phyloP scores from a whole-genome alignment of 2,888 invertebrate species.

The Augiades crinisus region DNA sequence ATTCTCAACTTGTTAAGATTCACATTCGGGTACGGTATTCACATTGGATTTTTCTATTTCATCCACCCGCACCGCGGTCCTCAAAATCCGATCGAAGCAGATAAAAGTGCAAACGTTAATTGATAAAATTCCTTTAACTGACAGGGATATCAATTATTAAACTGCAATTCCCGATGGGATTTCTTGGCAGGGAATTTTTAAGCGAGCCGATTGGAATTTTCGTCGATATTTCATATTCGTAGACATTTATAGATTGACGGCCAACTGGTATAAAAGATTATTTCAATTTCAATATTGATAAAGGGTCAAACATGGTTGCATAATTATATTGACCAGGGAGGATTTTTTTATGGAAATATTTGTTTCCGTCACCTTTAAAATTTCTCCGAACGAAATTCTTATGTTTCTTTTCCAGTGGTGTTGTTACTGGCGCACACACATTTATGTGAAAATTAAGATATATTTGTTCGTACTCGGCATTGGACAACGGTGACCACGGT shows the following conservation, averaged over 20 bases:
- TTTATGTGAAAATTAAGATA: no score
- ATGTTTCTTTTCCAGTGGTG: no score
- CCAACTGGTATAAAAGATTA: no score
- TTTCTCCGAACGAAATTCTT: no score
- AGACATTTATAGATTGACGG: not conserved
- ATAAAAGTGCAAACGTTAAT: constrained; percentile 31
- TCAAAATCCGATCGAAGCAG: constrained; percentile 30
- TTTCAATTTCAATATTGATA: no score
- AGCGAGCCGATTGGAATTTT: not conserved
- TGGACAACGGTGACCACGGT: no score
- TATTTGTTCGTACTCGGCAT: no score
- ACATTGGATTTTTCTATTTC: constrained; percentile 4
- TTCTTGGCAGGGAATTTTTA: constrained; percentile 6
- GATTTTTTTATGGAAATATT: no score
- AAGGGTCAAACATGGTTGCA: no score
- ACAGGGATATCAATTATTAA: constrained; percentile 29
- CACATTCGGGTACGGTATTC: not conserved
- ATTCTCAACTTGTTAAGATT: not conserved
- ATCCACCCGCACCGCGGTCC: not conserved
- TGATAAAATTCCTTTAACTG: constrained; percentile 35
- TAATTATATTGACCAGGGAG: no score
- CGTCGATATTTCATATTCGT: not conserved
- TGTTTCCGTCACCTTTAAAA: no score
- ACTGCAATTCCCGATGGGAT: constrained; percentile 7
- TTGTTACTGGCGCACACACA: no score